Percentiles rank a stretch among this genome's conserved stretches.
phyloP scores from a whole-genome alignment of 2,113 vertebrate species.

The Planiliza haematocheilus region DNA sequence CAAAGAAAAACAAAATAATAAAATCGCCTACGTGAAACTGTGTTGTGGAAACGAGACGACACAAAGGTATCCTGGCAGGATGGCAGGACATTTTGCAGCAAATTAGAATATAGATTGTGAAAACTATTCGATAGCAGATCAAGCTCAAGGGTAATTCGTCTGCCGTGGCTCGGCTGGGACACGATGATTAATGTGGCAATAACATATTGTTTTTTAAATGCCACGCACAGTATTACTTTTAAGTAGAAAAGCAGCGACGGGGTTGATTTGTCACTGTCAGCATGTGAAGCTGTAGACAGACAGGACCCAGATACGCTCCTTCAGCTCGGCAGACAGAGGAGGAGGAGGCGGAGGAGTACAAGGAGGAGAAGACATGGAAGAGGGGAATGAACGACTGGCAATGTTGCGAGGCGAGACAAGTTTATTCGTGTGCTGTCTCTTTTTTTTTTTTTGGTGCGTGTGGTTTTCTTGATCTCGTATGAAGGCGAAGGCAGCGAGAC shows the following conservation, averaged over 20 bases:
- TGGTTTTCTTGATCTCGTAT: conserved; percentile 60
- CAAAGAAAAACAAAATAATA: background rate
- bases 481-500: conserved; percentile 45
- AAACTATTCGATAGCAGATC: too few relatives aligned
- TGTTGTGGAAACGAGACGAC: background rate
- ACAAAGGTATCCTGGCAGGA: background rate
- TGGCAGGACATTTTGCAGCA: background rate
- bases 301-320: conserved; percentile 41
- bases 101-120: background rate
- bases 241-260: conserved; percentile 33
- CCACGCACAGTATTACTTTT: conserved; percentile 19
- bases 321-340: conserved; percentile 23
- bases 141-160: background rate
- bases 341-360: background rate
- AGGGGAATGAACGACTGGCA: conserved; percentile 18
- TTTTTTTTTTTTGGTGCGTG: conserved; percentile 18
- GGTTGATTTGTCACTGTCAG: conserved; percentile 53
- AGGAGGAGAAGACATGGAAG: background rate
- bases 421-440: conserved; percentile 57
- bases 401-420: conserved; percentile 53
- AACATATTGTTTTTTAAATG: conserved; percentile 33
- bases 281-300: conserved; percentile 58
- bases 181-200: conserved; percentile 34
- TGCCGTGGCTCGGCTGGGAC: background rate
- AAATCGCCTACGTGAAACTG: background rate